Evolutionary conservation across 2,888 invertebrate genomes (phyloP).

Genomic region (Baronia brevicornis): DNA sequence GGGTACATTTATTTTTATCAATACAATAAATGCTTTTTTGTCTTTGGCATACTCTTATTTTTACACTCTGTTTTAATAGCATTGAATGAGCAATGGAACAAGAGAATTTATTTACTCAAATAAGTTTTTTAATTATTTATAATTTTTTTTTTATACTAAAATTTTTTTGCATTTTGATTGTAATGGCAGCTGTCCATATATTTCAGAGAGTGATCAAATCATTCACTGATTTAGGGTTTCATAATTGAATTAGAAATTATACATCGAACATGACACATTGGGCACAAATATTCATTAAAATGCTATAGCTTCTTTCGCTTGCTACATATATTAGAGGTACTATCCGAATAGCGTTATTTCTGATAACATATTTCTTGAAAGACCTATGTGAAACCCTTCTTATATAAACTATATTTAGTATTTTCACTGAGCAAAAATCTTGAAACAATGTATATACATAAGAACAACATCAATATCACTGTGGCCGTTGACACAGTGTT

Average conservation of each 20-base stretch:
- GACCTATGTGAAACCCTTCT: constrained; percentile 54
- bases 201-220: constrained; percentile 53
- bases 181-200: constrained; percentile 71
- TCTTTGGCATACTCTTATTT: constrained; percentile 39
- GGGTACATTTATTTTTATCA: constrained; percentile 17
- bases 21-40: constrained; percentile 2
- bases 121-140: constrained; percentile 66
- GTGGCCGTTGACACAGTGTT: constrained; percentile 60
- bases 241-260: constrained; percentile 63
- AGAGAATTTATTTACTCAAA: constrained; percentile 75
- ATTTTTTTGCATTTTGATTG: constrained; percentile 71
- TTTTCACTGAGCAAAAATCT: constrained; percentile 50
- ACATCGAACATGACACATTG: constrained; percentile 75
- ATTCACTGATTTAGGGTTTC: constrained; percentile 62
- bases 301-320: constrained; percentile 57
- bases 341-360: constrained; percentile 44
- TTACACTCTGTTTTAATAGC: constrained; percentile 65
- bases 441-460: constrained; percentile 39
- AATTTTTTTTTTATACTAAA: constrained; percentile 61
- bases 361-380: constrained; percentile 35
- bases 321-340: constrained; percentile 42
- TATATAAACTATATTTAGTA: constrained; percentile 29
- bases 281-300: constrained; percentile 67
- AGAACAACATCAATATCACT: constrained; percentile 69
- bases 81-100: constrained; percentile 73